Base-by-base conservation (phyloP, 2,113 vertebrate species). In the Spermophilus dauricus region DNA sequence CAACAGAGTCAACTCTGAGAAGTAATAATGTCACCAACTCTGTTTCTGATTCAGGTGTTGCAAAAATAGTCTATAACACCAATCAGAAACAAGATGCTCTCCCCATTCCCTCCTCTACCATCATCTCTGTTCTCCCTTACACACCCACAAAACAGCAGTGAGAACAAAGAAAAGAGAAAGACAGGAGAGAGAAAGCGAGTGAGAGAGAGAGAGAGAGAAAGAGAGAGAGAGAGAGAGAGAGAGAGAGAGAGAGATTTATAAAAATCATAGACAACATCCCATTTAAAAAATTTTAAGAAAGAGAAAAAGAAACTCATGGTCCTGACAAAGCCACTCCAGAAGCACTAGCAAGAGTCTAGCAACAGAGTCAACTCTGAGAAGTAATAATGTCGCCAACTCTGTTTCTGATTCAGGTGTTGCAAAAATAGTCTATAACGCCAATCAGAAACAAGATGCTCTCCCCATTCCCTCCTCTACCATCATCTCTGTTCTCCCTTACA, bases 301-400 rank as follows among this genome's bases (percentile, higher is more conserved):
- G 7, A 45, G 30, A n/a, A 30, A 67, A 30, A 67, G 69, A 58
- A 34, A 48, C 8, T 69, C 45, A 73, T 0, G 22, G 14, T 69
- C 67, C 67, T 94, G 1, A 58, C 37, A 22, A 80, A 85, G 45
- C n/a, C 80, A 17, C 5, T 63, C 61, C 24, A 63, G 51, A 1
- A 63, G 1, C 48, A 86, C 39, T 69, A 78, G 22, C 30, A 83
- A 75, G 13, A 87, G 39, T 80, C 30, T 42, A 53, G 39, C 16
- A 94, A 78, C 22, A 87, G 32, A 86, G 4, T 61, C 78, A 70
- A 56, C 30, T 81, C 51, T 17, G 26, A 75, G 94, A 94, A 84
- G 2, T 83, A 22, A 85, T 24, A 88, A 89, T 70, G 20, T 56
- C 16, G 0, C 75, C 56, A 24, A 88, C 53, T 53, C 65, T 80